Base-by-base conservation (phyloP, 2,113 vertebrate species). In the Morone chrysops region DNA sequence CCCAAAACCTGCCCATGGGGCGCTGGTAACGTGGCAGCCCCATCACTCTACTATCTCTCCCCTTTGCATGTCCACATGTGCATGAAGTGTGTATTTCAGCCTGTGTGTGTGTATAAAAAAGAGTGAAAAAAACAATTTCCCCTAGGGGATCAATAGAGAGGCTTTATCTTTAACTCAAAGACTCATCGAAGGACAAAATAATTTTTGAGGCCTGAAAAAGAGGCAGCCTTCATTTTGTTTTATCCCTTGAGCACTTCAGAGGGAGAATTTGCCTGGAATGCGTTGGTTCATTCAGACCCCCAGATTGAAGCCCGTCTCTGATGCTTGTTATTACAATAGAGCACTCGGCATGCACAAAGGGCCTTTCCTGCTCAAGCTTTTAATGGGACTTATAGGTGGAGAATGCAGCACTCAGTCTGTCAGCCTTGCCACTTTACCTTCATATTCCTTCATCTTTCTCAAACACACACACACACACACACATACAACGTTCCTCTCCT, bases 241-340 rank as follows among this genome's bases (percentile, higher is more conserved):
- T 77, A 85, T 80, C 80, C 79, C 59, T 81, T 43, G 76, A 82
- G 83, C 62, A 86, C 87, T 90, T 70, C 75, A 89, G 75, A 72
- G 54, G 77, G 66, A 70, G 75, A 73, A 87, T 88, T 88, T 79
- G 75, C 78, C 53, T 51, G 85, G 78, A 86, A 87, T 62, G 73
- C 59, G 18, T 59, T 8, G 22, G 74, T 80, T 84, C 81, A 90
- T 90, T 89, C 84, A 86, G 85, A 41, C 73, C 2, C 73, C 41
- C 31, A 72, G 88, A 90, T 80, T 88, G 85, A 88, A 84, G 89
- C 87, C 81, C 61, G 78, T 92, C 84, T 90, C 83, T 20, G 59
- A 84, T 88, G 85, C 91, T 92, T 88, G 85, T 92, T 87, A 80
- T 82, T 92, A 93, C 89, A 91, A 91, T 89, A 73, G 90, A 91